phyloP scores from a whole-genome alignment of 2,888 invertebrate genomes.

The Eilema griseolum region DNA sequence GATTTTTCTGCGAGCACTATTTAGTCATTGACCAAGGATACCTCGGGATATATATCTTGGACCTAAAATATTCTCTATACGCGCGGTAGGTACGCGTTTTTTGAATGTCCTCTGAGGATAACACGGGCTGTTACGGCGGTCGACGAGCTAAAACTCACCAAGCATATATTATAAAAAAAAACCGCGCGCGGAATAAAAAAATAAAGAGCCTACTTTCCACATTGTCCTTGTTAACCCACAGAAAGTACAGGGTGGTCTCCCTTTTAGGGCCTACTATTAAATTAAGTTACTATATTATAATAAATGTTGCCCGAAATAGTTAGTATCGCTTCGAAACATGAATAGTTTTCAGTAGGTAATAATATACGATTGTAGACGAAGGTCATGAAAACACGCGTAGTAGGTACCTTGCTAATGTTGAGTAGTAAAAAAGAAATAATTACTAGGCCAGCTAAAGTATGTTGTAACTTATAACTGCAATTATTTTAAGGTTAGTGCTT shows the following conservation, averaged over 20 bases:
- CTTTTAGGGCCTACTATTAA: background rate
- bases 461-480: background rate
- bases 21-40: too few relatives aligned
- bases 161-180: too few relatives aligned
- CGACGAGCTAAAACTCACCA: too few relatives aligned
- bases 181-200: background rate
- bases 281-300: background rate
- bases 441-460: background rate
- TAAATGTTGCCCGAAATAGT: background rate
- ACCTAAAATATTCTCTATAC: too few relatives aligned
- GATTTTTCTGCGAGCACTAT: too few relatives aligned
- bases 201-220: background rate
- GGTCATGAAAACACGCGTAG: background rate
- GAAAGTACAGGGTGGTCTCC: background rate
- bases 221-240: background rate
- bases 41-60: too few relatives aligned
- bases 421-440: background rate
- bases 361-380: background rate
- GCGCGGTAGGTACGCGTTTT: too few relatives aligned
- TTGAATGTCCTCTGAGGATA: too few relatives aligned
- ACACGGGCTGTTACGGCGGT: too few relatives aligned
- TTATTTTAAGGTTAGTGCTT: background rate
- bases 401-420: background rate
- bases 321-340: background rate
- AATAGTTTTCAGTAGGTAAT: background rate